phyloP scores from a whole-genome alignment of 2,113 vertebrate species.

The Albula glossodonta region DNA sequence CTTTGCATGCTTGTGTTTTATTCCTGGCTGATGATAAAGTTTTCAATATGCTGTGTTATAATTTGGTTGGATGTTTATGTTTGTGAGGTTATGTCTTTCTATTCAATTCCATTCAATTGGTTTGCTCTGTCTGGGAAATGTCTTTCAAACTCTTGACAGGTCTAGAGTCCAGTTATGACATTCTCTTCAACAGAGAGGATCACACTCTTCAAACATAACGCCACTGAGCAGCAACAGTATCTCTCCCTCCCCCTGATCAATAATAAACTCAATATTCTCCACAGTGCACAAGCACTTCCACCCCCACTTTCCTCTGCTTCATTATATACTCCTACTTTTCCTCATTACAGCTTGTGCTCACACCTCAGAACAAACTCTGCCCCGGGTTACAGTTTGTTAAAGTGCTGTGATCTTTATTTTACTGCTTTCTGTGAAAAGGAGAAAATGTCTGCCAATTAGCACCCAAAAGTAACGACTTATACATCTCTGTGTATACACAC shows the following conservation, averaged over 20 bases:
- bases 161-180: background rate
- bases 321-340: background rate
- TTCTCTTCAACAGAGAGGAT: background rate
- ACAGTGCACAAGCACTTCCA: background rate
- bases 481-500: background rate
- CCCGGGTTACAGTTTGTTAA: background rate
- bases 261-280: background rate
- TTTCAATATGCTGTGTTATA: background rate
- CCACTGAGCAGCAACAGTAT: background rate
- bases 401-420: background rate
- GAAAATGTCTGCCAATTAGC: background rate
- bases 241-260: background rate
- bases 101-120: background rate
- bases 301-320: background rate
- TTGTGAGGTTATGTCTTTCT: background rate
- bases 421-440: background rate
- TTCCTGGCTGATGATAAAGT: background rate
- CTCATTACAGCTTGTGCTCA: background rate
- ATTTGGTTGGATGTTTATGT: background rate
- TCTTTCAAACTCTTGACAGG: background rate
- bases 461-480: background rate
- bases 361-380: slow-evolving; percentile 2
- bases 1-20: background rate
- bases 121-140: background rate
- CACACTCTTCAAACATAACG: too few species aligned